Evolutionary conservation across 2,888 invertebrate species (phyloP).

Genomic region (Oscheius sp.): DNA sequence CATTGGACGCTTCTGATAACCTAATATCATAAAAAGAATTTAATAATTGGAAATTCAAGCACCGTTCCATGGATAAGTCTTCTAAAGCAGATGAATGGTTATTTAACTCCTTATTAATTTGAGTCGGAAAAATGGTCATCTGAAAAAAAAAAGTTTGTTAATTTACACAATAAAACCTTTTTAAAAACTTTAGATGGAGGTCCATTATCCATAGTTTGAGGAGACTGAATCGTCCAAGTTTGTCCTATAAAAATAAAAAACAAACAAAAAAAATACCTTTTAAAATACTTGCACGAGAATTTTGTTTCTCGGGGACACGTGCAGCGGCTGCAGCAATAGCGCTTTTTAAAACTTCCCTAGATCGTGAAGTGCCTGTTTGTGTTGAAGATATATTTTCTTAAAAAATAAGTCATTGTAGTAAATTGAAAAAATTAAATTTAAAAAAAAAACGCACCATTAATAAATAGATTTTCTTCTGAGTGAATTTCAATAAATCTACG

Average conservation of each 20-base stretch:
- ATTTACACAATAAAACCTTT: not conserved
- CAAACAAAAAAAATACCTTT: not conserved
- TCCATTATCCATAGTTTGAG: not conserved
- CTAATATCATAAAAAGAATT: too few relatives aligned
- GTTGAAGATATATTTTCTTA: too few relatives aligned
- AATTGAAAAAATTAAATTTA: not conserved
- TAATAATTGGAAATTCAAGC: too few relatives aligned
- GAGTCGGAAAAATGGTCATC: not conserved
- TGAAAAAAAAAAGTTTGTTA: not conserved
- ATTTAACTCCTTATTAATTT: not conserved
- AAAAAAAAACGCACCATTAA: not conserved
- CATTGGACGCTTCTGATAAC: too few relatives aligned
- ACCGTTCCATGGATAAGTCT: too few relatives aligned
- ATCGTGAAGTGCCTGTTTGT: not conserved
- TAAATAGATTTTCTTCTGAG: not conserved
- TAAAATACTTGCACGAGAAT: conserved; percentile 4
- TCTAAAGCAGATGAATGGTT: not conserved
- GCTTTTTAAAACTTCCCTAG: not conserved
- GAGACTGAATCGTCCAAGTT: conserved; percentile 11
- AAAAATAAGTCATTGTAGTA: too few relatives aligned
- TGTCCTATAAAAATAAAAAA: not conserved
- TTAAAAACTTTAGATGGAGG: not conserved
- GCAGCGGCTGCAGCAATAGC: conserved; percentile 16
- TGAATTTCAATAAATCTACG: not conserved
- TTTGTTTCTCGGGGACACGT: not conserved